Percentiles rank a stretch among this genome's conserved stretches.
Conservation (phyloP, 2,888 invertebrate species). For the Magallana nippona region DNA sequence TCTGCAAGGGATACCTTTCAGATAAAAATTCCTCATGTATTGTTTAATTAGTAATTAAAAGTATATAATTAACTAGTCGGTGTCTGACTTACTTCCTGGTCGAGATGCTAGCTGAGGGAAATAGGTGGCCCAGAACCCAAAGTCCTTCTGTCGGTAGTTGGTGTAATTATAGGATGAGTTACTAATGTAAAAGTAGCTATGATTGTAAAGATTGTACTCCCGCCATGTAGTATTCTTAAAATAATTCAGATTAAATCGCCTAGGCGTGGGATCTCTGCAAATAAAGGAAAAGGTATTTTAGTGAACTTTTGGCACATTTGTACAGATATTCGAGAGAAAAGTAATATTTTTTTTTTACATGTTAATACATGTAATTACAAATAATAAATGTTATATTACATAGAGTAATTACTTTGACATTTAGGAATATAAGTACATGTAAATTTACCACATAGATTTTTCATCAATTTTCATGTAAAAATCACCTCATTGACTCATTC, state of each 20-base stretch:
- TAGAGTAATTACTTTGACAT: no score
- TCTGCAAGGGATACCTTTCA: no score
- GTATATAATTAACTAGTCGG: no score
- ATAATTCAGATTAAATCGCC: slow-evolving; percentile 52
- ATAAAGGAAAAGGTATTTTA: background rate
- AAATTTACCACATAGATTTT: no score
- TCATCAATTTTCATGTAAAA: no score
- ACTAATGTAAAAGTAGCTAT: slow-evolving; percentile 76
- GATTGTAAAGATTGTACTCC: slow-evolving; percentile 76
- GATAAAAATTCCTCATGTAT: no score
- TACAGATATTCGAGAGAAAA: background rate
- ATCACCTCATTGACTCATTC: no score
- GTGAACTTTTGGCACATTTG: background rate
- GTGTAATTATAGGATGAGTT: slow-evolving; percentile 70
- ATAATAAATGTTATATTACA: no score
- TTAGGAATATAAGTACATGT: no score
- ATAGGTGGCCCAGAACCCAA: slow-evolving; percentile 78
- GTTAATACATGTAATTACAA: no score
- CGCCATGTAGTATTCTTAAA: slow-evolving; percentile 76
- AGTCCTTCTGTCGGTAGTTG: slow-evolving; percentile 76
- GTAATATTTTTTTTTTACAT: no score
- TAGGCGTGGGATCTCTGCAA: slow-evolving; percentile 77
- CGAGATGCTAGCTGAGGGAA: slow-evolving; percentile 72
- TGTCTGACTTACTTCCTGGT: slow-evolving; percentile 65
- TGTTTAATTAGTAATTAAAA: no score